These are phyloP conservation scores for Spilosoma lubricipeda DNA, from an alignment of 2,888 invertebrate genomes.

Conservation along the genomic window DNA sequence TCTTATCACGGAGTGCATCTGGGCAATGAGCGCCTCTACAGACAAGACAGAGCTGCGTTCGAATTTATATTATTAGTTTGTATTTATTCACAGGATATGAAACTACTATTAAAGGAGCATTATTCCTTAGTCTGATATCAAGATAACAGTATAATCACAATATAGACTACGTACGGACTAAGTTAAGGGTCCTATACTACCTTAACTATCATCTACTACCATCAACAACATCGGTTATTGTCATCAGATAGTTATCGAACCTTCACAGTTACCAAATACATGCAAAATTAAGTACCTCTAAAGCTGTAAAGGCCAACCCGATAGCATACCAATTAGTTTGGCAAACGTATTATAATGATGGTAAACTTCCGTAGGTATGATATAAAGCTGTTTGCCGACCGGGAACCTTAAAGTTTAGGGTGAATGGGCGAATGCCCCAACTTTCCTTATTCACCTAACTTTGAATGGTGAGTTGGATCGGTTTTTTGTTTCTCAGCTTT, in stretches of 20 bases:
- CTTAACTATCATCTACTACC: not conserved
- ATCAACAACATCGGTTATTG: conserved; percentile 11
- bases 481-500: not conserved
- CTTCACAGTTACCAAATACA: conserved; percentile 30
- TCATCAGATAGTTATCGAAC: conserved; percentile 21
- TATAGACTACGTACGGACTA: not conserved
- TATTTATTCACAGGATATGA: not conserved
- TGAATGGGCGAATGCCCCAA: conserved; percentile 28
- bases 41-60: too few relatives aligned
- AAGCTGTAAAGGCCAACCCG: conserved; percentile 20
- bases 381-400: conserved; percentile 39
- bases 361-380: conserved; percentile 44
- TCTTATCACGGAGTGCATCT: too few relatives aligned
- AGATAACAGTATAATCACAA: not conserved
- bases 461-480: conserved; percentile 18
- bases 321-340: conserved; percentile 45
- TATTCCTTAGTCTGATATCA: not conserved
- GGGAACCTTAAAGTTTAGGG: conserved; percentile 40
- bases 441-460: conserved; percentile 38
- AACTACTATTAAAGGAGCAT: not conserved
- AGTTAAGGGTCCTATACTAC: not conserved
- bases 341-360: conserved; percentile 45
- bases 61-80: not conserved
- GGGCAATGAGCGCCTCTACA: too few relatives aligned
- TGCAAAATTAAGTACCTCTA: conserved; percentile 28